Evolutionary conservation across 2,113 vertebrate genomes (phyloP), one percentile per base, ranked within the genome.

Genomic region (Oreocharis arfaki): DNA sequence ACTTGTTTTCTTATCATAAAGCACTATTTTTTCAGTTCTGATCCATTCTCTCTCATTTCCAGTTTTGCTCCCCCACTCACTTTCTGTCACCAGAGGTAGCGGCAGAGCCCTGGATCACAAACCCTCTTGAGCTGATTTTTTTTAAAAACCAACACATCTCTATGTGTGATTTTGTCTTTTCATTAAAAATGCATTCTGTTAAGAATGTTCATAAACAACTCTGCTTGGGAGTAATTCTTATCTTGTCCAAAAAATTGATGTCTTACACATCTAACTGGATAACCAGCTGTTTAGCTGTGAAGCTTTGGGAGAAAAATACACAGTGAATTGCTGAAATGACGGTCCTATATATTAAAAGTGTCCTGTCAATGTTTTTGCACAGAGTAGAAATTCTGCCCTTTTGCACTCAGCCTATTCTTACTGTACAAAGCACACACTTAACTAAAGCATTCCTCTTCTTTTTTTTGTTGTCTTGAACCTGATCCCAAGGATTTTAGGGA

Each of bases 31-130:
- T 88, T 69, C 15, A 16, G 13, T 13, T 92, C 42, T 52, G 27
- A 42, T 85, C 16, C 6, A 73, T 35, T 61, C 28, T 87, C 49
- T 16, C 4, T 28, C 8, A 44, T 20, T 91, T 68, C 17, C 24
- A 13, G 75, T 83, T 71, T 68, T 84, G 33, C 33, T 86, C 28
- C 39, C 46, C 56, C 50, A 78, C 47, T 86, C 47, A 39, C 14
- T 49, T 50, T 65, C 35, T 60, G 84, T 94, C 80, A 88, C 71
- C 85, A 94, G 90, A 92, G 85, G 85, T 78, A 91, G 79, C 68
- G 67, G 52, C 60, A 86, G 93, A 89, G 52, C 88, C 71, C 88
- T 47, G 74, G 42, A 81, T 78, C 28, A 30, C n/a, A 37, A 56
- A 75, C 5, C 4, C 6, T 89, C 46, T 69, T 53, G 41, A 44